A percentile compares a stretch with the other conserved stretches of the same genome.
These are phyloP conservation scores for Perizoma affinitatum DNA, from an alignment of 2,888 invertebrate species.

Conservation along the genomic window DNA sequence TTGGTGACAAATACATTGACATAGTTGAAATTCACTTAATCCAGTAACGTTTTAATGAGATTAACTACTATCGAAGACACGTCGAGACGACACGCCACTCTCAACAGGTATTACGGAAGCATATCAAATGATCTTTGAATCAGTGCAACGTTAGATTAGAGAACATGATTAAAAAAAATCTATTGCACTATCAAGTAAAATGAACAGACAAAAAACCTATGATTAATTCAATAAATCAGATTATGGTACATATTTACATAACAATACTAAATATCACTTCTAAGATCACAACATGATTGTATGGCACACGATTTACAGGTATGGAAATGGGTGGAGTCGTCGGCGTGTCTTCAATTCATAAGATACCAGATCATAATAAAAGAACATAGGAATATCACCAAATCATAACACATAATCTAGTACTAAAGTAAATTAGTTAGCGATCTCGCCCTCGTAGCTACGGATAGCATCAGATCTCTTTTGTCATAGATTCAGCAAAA, in stretches of 20 bases:
- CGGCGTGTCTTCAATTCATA: constrained; percentile 76
- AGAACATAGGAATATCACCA: constrained; percentile 73
- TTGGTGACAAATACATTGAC: constrained; percentile 71
- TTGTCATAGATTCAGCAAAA: constrained; percentile 84
- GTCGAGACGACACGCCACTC: constrained; percentile 52
- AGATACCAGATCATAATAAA: constrained; percentile 54
- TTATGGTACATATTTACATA: constrained; percentile 83
- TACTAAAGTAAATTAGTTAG: constrained; percentile 77
- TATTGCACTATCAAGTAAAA: constrained; percentile 55
- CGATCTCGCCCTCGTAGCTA: constrained; percentile 50
- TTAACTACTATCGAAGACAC: constrained; percentile 75
- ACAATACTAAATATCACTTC: constrained; percentile 83
- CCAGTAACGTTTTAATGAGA: constrained; percentile 58
- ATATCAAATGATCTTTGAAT: constrained; percentile 31
- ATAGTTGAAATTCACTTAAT: constrained; percentile 70
- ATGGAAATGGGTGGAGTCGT: constrained; percentile 49
- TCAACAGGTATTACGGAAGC: constrained; percentile 36
- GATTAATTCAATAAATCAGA: constrained; percentile 70
- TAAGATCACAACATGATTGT: constrained; percentile 82
- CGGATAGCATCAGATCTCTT: constrained; percentile 84
- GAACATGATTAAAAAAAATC: constrained; percentile 32
- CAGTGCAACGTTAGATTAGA: constrained; percentile 29
- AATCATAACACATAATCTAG: constrained; percentile 68
- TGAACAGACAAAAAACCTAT: constrained; percentile 63
- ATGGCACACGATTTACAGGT: constrained; percentile 81